phyloP scores from a whole-genome alignment of 2,888 invertebrate species.

The Celastrina argiolus region DNA sequence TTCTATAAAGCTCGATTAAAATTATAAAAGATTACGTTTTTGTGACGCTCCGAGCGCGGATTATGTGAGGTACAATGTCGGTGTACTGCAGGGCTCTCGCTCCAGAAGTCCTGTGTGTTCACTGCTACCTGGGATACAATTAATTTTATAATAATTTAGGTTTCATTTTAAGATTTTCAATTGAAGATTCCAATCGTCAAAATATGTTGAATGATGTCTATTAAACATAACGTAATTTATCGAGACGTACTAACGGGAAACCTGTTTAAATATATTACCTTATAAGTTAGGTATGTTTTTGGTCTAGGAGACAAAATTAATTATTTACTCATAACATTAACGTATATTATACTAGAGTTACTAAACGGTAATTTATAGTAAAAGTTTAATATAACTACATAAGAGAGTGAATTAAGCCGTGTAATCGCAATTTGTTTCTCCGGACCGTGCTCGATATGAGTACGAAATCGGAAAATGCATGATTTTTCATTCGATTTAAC shows the following conservation, averaged over 20 bases:
- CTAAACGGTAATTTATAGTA: neutral
- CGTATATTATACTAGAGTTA: too few species aligned
- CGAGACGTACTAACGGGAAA: too few species aligned
- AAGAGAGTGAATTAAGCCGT: constrained; percentile 39
- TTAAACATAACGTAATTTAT: too few species aligned
- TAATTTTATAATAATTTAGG: neutral
- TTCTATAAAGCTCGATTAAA: constrained; percentile 74
- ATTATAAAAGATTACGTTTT: constrained; percentile 62
- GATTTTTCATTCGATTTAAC: constrained; percentile 75
- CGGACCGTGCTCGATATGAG: constrained; percentile 48
- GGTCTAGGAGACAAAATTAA: too few species aligned
- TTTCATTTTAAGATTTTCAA: too few species aligned
- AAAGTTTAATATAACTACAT: neutral
- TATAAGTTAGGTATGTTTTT: too few species aligned
- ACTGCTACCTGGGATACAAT: constrained; percentile 18
- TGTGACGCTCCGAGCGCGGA: constrained; percentile 56
- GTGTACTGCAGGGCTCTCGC: constrained; percentile 57
- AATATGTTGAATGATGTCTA: too few species aligned
- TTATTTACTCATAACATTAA: neutral
- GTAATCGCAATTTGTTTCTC: constrained; percentile 51
- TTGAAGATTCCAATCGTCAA: too few species aligned
- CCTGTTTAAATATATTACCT: too few species aligned
- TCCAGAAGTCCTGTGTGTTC: constrained; percentile 36
- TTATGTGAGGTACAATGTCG: constrained; percentile 68
- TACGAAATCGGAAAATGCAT: constrained; percentile 66